Percentiles rank a stretch among this genome's conserved stretches.
Evolutionary conservation across 2,797 vertebrate species (phyloP).

Genomic region (Harpagifer antarcticus): DNA sequence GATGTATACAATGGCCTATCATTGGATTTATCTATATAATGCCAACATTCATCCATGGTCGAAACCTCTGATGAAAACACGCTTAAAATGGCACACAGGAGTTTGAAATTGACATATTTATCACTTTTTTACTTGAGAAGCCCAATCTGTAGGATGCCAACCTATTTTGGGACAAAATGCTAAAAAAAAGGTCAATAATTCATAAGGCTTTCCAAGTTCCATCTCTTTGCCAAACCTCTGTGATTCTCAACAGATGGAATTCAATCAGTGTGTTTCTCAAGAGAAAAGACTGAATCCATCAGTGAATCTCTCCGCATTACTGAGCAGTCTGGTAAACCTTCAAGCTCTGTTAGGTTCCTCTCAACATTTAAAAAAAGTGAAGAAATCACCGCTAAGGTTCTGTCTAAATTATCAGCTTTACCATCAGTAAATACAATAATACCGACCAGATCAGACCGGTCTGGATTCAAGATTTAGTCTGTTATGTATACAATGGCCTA

Average conservation of each 20-base stretch:
- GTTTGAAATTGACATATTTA: too few species aligned
- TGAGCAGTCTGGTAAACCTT: conserved; percentile 28
- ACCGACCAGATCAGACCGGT: neutral
- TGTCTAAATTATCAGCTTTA: neutral
- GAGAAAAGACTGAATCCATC: conserved; percentile 50
- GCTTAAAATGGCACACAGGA: neutral
- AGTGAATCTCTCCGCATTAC: conserved; percentile 22
- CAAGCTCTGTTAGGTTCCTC: conserved; percentile 21
- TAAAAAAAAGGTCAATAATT: conserved; percentile 29
- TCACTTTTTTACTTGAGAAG: neutral
- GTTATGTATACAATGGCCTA: neutral
- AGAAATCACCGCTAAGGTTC: neutral
- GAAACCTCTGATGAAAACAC: neutral
- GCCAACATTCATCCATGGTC: neutral
- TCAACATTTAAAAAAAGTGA: conserved; percentile 4
- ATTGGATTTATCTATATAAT: neutral
- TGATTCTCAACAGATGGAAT: conserved; percentile 53
- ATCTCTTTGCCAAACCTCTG: conserved; percentile 32
- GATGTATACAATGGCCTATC: neutral
- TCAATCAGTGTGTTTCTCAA: conserved; percentile 46
- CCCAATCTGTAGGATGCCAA: neutral
- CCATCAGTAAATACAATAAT: neutral
- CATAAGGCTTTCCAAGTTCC: conserved; percentile 31
- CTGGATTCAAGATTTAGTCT: neutral
- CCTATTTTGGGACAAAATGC: neutral